Percentiles rank a stretch among this genome's conserved stretches.
phyloP scores from a whole-genome alignment of 2,113 vertebrate species.

The Carlito syrichta region DNA sequence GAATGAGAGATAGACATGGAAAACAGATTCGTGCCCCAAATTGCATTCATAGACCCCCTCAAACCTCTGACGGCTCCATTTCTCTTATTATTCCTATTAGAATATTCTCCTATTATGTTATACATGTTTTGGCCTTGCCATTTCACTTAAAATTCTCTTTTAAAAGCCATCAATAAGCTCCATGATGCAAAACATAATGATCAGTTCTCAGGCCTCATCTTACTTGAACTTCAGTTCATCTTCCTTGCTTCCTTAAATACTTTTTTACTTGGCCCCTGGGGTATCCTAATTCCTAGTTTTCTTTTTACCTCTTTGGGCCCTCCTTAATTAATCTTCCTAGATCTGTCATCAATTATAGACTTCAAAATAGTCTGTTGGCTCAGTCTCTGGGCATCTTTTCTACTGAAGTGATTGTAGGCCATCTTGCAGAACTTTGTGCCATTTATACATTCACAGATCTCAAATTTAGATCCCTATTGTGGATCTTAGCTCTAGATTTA shows the following conservation, averaged over 20 bases:
- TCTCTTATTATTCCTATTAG: background rate
- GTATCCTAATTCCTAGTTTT: background rate
- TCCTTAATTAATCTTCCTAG: background rate
- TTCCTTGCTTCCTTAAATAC: background rate
- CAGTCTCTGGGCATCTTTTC: background rate
- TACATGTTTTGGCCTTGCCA: background rate
- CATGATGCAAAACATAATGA: background rate
- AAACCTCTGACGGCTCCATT: background rate
- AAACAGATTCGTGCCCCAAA: background rate
- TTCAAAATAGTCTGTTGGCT: background rate
- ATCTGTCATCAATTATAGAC: background rate
- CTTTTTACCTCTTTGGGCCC: background rate
- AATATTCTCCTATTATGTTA: background rate
- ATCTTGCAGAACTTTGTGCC: background rate
- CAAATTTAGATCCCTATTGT: background rate
- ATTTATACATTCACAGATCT: background rate
- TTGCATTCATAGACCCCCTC: background rate
- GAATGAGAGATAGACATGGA: background rate
- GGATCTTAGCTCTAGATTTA: background rate
- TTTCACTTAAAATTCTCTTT: background rate
- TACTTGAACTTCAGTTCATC: background rate
- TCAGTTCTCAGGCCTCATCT: background rate
- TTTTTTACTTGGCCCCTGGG: background rate
- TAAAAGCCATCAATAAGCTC: background rate
- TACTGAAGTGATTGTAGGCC: background rate